These are phyloP conservation scores for Acipenser transmontanus DNA, from an alignment of 2,797 vertebrate genomes.

Conservation along the genomic window DNA sequence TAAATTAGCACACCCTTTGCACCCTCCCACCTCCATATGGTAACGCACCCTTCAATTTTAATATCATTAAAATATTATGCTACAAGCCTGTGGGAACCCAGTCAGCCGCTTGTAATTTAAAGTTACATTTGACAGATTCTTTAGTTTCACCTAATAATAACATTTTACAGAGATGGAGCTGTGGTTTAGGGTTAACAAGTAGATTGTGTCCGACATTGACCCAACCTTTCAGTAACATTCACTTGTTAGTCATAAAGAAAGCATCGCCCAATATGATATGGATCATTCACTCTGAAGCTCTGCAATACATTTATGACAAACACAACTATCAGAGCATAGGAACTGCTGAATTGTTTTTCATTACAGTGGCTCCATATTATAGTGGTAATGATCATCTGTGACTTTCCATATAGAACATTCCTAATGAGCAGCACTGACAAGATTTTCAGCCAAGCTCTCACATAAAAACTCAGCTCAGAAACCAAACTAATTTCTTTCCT, in stretches of 20 bases:
- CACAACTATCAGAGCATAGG: constrained; percentile 59
- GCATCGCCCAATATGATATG: constrained; percentile 66
- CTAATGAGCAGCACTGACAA: constrained; percentile 42
- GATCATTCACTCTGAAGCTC: constrained; percentile 69
- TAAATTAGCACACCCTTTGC: neutral
- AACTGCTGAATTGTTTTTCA: constrained; percentile 73
- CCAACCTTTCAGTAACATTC: constrained; percentile 67
- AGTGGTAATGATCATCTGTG: constrained; percentile 74
- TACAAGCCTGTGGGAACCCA: neutral
- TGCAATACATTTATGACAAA: constrained; percentile 67
- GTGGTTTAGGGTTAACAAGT: constrained; percentile 63
- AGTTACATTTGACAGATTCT: neutral
- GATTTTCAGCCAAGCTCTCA: neutral
- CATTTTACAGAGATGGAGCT: constrained; percentile 43
- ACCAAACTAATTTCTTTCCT: neutral
- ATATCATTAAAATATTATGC: too few relatives aligned
- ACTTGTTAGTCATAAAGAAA: constrained; percentile 64
- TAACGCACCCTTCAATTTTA: neutral
- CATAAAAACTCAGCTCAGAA: neutral
- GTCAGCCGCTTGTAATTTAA: neutral
- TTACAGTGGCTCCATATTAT: constrained; percentile 68
- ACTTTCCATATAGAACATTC: constrained; percentile 47
- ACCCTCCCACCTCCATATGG: neutral
- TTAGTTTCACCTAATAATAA: constrained; percentile 60
- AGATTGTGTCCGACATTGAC: constrained; percentile 54